Evolutionary conservation across 2,888 invertebrate genomes (phyloP).

Genomic region (Thymelicus sylvestris): DNA sequence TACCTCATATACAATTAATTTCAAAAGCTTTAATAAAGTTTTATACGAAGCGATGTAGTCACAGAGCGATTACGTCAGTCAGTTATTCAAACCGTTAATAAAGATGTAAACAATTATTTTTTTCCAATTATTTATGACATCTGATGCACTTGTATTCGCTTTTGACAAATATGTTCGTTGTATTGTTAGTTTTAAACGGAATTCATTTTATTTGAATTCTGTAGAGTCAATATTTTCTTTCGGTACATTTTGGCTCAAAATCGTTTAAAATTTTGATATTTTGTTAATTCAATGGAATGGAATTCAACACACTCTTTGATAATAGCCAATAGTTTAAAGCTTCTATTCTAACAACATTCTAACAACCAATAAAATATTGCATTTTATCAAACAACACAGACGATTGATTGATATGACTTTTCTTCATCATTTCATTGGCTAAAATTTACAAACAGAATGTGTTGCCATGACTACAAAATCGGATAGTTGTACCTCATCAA

Average conservation of each 20-base stretch:
- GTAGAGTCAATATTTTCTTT: not conserved
- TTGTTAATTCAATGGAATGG: not conserved
- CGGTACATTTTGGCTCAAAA: not conserved
- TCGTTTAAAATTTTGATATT: not conserved
- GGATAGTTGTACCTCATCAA: not conserved
- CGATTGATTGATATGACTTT: not conserved
- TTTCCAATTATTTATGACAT: slow-evolving; percentile 26
- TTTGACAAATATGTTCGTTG: not conserved
- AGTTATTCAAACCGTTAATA: slow-evolving; percentile 55
- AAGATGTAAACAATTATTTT: slow-evolving; percentile 39
- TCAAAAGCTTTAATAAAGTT: slow-evolving; percentile 40
- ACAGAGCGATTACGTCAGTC: slow-evolving; percentile 78
- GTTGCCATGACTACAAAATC: slow-evolving; percentile 38
- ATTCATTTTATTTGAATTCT: slow-evolving; percentile 1
- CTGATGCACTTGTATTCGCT: not conserved
- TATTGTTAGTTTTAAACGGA: not conserved
- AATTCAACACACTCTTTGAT: not conserved
- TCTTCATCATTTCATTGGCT: not conserved
- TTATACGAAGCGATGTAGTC: slow-evolving; percentile 61
- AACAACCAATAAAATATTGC: not conserved
- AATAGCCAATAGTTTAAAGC: not conserved
- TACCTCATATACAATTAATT: slow-evolving; percentile 56
- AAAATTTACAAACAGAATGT: slow-evolving; percentile 4
- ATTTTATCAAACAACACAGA: not conserved
- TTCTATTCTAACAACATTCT: not conserved